Conservation (phyloP, 1,140 invertebrate genomes). For the Drosophila busckii region DNA sequence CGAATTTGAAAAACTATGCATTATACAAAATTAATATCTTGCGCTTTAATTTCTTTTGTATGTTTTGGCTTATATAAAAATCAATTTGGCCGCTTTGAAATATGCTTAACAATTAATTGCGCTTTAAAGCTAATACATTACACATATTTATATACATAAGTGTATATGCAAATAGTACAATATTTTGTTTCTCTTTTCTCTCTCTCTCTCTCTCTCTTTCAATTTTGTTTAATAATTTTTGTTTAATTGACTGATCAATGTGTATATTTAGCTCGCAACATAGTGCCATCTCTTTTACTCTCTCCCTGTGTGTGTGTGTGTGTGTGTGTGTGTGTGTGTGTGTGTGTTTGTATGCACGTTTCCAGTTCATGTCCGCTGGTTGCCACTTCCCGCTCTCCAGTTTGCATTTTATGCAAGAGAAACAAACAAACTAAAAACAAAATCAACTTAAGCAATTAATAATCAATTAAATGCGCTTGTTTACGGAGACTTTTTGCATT, state of each 20-base stretch:
- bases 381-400: conserved; percentile 3
- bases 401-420: conserved; percentile 53
- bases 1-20: too few relatives aligned
- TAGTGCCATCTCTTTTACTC: too few relatives aligned
- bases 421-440: conserved; percentile 9
- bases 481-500: conserved; percentile 24
- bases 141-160: neutral
- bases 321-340: neutral
- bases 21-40: too few relatives aligned
- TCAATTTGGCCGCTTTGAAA: conserved; percentile 43
- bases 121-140: conserved; percentile 1
- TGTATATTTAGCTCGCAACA: too few relatives aligned
- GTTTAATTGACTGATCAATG: too few relatives aligned
- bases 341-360: conserved; percentile 6
- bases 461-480: conserved; percentile 18
- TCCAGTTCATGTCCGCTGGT: neutral
- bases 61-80: too few relatives aligned
- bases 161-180: too few relatives aligned
- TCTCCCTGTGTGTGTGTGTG: neutral
- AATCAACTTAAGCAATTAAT: conserved; percentile 52
- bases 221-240: too few relatives aligned
- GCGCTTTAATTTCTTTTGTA: too few relatives aligned
- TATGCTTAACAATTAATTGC: neutral
- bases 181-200: too few relatives aligned
- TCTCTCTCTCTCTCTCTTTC: too few relatives aligned